Evolutionary conservation across 1,140 invertebrate genomes (phyloP), one percentile per base, ranked within the genome.

Genomic region (Phocides pigmalion): DNA sequence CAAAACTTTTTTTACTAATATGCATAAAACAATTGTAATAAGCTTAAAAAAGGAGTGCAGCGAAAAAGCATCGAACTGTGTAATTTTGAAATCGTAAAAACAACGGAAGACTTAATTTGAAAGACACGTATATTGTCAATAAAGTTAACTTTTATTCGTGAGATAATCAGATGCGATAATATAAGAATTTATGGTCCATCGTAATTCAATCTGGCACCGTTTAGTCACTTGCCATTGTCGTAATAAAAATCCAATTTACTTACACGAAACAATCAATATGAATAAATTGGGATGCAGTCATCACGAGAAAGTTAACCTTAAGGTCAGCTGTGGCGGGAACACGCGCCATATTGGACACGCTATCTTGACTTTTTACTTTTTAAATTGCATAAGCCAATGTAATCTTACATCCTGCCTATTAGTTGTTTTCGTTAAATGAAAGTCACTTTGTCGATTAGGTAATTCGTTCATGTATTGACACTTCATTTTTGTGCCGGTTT

Each of bases 291-390:
- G 8, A 28, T 50, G 47, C 22, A 50, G 14, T 39, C 50, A 20
- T 11, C n/a, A 11, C 50, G 56, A 20, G 56, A 59, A 59, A 59
- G 56, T 59, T 59, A 59, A 46, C 42, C 56, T 59, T 47, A 37
- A 37, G 56, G 56, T 47, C 56, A 59, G 56, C 56, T 47, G 56
- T 59, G 56, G 42, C 56, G 56, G 56, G 56, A 47, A 44, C 54
- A 46, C 28, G 56, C 54, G 54, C 54, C 54, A 59, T 59, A 47
- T 59, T 59, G 54, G 54, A 35, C 28, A 51, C 49, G 49, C 49
- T 28, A 51, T 51, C 49, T 35, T 59, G 28, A 59, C 41, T 59
- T 59, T 59, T 59, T 59, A 59, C 39, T 44, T 47, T 58, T 58
- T 58, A 32, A 51, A 32, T 59, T 59, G 42, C 56, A 41, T 59